phyloP scores from a whole-genome alignment of 2,113 vertebrate species.

The Myodes glareolus region DNA sequence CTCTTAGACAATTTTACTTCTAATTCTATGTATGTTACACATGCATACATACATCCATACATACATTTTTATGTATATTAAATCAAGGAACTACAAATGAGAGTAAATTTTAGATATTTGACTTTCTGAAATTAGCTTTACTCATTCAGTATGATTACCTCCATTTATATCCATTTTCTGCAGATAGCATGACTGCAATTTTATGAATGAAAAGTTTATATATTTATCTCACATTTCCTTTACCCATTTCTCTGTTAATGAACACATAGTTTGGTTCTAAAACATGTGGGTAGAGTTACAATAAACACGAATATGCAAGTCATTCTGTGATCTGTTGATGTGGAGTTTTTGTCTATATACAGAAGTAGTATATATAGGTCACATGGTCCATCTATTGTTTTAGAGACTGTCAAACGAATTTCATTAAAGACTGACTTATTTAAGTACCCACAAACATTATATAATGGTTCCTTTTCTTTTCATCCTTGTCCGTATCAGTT shows the following conservation, averaged over 20 bases:
- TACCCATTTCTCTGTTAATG: background rate
- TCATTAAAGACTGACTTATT: background rate
- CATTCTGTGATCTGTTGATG: background rate
- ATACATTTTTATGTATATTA: background rate
- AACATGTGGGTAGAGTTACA: background rate
- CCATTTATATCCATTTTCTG: background rate
- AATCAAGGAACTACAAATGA: background rate
- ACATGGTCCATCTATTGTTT: background rate
- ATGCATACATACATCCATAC: background rate
- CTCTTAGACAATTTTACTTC: background rate
- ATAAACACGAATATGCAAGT: background rate
- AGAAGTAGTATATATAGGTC: background rate
- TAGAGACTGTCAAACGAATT: background rate
- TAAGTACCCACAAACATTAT: background rate
- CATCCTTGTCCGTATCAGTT: background rate
- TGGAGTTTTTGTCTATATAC: too few relatives aligned
- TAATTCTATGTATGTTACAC: too few relatives aligned
- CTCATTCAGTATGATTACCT: background rate
- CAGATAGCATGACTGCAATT: background rate
- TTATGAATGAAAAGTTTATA: background rate
- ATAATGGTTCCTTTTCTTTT: background rate
- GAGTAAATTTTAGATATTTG: background rate
- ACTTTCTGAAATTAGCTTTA: background rate
- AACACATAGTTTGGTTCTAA: background rate
- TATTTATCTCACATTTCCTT: background rate